phyloP scores from a whole-genome alignment of 2,113 vertebrate genomes.

The Orientallactaga bullata region DNA sequence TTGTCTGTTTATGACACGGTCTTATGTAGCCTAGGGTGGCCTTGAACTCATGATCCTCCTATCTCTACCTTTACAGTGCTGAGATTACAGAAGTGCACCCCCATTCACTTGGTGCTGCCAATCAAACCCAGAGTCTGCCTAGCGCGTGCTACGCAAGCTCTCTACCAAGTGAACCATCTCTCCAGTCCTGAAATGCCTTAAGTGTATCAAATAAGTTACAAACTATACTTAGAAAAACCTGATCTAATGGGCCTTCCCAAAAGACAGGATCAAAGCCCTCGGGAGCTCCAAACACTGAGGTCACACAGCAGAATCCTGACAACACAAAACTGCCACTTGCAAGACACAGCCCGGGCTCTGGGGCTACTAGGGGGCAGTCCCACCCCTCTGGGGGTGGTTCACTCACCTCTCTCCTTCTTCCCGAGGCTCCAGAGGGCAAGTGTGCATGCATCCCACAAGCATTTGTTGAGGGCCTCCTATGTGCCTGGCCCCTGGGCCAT shows the following conservation, averaged over 20 bases:
- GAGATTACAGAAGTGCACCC: background rate
- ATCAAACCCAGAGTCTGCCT: background rate
- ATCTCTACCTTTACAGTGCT: too few relatives aligned
- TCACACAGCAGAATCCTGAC: background rate
- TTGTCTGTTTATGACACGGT: too few relatives aligned
- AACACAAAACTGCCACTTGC: background rate
- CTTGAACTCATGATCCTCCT: background rate
- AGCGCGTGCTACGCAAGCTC: background rate
- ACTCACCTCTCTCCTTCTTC: background rate
- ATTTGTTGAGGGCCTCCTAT: background rate
- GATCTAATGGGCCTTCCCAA: slow-evolving; percentile 24
- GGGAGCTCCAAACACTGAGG: background rate
- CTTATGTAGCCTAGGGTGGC: background rate
- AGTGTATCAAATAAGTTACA: slow-evolving; percentile 25
- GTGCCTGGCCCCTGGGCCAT: background rate
- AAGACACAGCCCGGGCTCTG: fast-evolving
- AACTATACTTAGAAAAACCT: slow-evolving; percentile 6
- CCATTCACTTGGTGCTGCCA: background rate
- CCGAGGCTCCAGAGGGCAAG: background rate
- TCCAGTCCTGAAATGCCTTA: background rate
- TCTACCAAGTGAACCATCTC: background rate
- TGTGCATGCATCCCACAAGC: background rate
- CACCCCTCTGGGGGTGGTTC: background rate
- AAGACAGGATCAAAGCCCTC: slow-evolving; percentile 48
- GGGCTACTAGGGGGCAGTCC: background rate